phyloP scores from a whole-genome alignment of 2,113 vertebrate species.

The Hippoglossus stenolepis region DNA sequence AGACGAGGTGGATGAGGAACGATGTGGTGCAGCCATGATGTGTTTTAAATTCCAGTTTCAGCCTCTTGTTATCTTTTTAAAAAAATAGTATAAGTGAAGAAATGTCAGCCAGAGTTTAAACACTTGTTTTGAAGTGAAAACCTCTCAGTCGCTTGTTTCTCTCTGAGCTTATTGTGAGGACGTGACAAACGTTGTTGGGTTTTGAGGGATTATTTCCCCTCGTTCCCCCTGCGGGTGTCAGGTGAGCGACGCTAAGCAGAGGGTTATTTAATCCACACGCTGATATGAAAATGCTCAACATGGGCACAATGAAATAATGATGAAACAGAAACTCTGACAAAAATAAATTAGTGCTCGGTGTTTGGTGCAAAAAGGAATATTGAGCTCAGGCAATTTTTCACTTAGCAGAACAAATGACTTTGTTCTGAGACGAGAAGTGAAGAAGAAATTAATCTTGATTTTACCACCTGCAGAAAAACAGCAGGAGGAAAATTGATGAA shows the following conservation, averaged over 20 bases:
- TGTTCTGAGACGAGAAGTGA: background rate
- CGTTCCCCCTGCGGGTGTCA: constrained; percentile 7
- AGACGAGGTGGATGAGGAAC: too few species aligned
- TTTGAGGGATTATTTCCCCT: constrained; percentile 22
- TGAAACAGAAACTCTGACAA: constrained; percentile 12
- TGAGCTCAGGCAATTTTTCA: too few species aligned
- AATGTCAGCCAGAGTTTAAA: background rate
- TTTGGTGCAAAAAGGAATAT: too few species aligned
- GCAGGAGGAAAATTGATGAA: background rate
- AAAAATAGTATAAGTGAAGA: too few species aligned
- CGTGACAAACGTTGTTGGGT: background rate
- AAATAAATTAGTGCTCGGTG: constrained; percentile 12
- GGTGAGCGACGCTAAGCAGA: constrained; percentile 35
- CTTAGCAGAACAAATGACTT: too few species aligned
- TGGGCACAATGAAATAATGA: constrained; percentile 8
- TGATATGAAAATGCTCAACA: background rate
- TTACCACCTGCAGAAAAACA: background rate
- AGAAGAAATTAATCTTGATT: constrained; percentile 17
- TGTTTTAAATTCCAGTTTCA: too few species aligned
- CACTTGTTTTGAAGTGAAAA: background rate
- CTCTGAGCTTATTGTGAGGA: constrained; percentile 2
- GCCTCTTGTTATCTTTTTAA: too few species aligned
- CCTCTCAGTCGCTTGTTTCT: background rate
- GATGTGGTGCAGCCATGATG: too few species aligned
- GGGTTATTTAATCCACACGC: constrained; percentile 16